These are phyloP conservation scores for Kryptolebias marmoratus DNA, from an alignment of 2,113 vertebrate genomes.

Conservation along the genomic window DNA sequence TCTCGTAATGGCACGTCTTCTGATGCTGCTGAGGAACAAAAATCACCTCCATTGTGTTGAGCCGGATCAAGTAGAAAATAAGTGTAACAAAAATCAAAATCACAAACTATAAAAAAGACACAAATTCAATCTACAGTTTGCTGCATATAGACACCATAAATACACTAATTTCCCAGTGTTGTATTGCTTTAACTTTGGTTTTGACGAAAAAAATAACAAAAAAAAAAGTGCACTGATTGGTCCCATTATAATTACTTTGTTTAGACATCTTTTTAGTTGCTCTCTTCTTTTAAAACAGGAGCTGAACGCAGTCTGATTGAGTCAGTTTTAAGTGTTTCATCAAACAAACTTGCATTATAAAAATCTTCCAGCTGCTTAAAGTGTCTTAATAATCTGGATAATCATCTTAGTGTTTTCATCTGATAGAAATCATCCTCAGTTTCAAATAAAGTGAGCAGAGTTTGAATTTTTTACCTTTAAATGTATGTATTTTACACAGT, in stretches of 20 bases:
- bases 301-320: not conserved
- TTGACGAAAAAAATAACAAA: slow-evolving; percentile 61
- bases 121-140: slow-evolving; percentile 29
- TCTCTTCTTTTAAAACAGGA: not conserved
- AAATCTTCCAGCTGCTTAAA: not conserved
- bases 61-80: slow-evolving; percentile 46
- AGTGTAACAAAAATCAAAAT: slow-evolving; percentile 40
- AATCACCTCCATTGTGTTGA: slow-evolving; percentile 9
- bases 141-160: slow-evolving; percentile 67
- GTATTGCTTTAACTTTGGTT: slow-evolving; percentile 71
- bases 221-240: slow-evolving; percentile 27
- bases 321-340: not conserved
- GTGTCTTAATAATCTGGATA: not conserved
- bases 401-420: no score
- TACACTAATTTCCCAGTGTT: slow-evolving; percentile 61
- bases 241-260: not conserved
- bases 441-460: not conserved
- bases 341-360: not conserved
- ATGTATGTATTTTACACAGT: no score
- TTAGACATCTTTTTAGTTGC: no score
- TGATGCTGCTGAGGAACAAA: slow-evolving; percentile 16
- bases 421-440: not conserved
- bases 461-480: no score
- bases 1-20: slow-evolving; percentile 38
- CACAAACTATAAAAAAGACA: slow-evolving; percentile 50